Base-by-base conservation (phyloP, 2,113 vertebrate species). In the Colius striatus region DNA sequence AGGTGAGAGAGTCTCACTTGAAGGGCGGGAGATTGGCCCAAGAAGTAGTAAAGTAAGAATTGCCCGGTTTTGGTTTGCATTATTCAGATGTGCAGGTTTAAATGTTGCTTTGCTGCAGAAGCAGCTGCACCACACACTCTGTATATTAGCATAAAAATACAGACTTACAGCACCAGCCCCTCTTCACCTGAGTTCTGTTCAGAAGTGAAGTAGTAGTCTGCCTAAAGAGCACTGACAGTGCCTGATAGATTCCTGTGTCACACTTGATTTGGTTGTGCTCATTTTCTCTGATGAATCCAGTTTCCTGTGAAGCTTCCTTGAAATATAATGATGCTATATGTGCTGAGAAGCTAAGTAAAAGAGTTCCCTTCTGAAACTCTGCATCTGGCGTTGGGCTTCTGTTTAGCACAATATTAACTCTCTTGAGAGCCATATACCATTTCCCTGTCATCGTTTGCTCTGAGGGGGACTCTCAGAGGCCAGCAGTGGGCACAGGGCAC, bases 221-320 rank as follows among this genome's bases (percentile, higher is more conserved):
- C 68, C 41, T 41, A 32, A 87, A 90, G 91, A 93, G 65, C 83
- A 2, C 48, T 76, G 94, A 21, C 88, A 48, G 62, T 26, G 73
- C 61, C 61, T 92, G 94, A 87, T 97, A 89, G 93, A 89, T 96
- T 96, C 94, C 74, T 6, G 21, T 89, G 92, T 87, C 95, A 90
- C 94, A 45, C 94, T 89, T 92, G 73, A 72, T 89, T 91, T 94
- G 92, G 91, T 77, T 79, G 87, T 76, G 81, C 93, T 94, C 73
- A 7, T 94, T 94, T 84, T 76, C 80, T 87, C 77, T 82, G 81
- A 92, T 92, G 91, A 93, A 90, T 91, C 91, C 87, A 32, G 89
- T 84, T 94, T 92, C 72, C 86, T 92, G 63, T 88, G 90, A 93
- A 88, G 77, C 84, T 96, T 73, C 74, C 91, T 84, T 91, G 92